Evolutionary conservation across 2,113 vertebrate species (phyloP).

Genomic region (Ammodytes marinus): DNA sequence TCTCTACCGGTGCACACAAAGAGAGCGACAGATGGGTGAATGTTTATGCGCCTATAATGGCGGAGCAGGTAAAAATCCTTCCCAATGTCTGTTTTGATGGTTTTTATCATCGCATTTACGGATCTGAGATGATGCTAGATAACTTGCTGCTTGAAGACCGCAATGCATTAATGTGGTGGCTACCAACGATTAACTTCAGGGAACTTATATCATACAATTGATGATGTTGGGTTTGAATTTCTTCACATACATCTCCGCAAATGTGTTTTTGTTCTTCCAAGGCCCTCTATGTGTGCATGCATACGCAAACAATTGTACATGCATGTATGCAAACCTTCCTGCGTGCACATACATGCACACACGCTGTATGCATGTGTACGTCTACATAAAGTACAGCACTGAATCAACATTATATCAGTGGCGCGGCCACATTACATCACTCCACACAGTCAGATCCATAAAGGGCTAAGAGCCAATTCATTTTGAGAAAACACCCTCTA

Average conservation of each 20-base stretch:
- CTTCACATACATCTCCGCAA: background rate
- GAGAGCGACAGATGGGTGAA: no score
- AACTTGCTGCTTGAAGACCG: no score
- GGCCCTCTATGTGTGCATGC: background rate
- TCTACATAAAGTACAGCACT: constrained; percentile 48
- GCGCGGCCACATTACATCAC: constrained; percentile 72
- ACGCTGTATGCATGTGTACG: constrained; percentile 33
- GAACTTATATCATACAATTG: no score
- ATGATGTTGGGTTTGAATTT: no score
- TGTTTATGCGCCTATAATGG: no score
- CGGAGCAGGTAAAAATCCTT: no score
- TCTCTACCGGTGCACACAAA: no score
- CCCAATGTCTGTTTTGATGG: no score
- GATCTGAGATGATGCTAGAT: no score
- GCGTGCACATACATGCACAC: background rate
- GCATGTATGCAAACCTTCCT: constrained; percentile 8
- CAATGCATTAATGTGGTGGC: no score
- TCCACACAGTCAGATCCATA: constrained; percentile 78
- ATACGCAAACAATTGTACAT: background rate
- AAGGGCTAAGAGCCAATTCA: constrained; percentile 82
- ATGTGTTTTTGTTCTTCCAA: background rate
- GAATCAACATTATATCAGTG: constrained; percentile 73
- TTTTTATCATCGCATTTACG: no score
- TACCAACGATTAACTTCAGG: no score
- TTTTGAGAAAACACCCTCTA: constrained; percentile 81